A percentile compares a stretch with the other conserved stretches of the same genome.
phyloP scores from a whole-genome alignment of 2,888 invertebrate species.

The Hirtodrosophila confusa region DNA sequence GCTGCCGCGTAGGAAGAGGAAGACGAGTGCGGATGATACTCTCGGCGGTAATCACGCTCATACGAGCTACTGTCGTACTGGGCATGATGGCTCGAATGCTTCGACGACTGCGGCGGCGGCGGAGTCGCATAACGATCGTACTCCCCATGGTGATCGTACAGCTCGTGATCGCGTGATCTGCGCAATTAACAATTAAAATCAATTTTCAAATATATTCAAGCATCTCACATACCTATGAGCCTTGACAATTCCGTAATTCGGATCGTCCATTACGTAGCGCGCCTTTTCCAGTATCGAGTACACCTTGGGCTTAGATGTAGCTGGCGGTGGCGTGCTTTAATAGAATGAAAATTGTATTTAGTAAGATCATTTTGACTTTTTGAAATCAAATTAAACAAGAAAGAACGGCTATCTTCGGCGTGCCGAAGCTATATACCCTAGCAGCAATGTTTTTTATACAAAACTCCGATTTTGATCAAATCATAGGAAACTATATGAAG shows the following conservation, averaged over 20 bases:
- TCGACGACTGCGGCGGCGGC: constrained; percentile 81
- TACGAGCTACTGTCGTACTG: constrained; percentile 82
- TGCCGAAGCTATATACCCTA: no score
- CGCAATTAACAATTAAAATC: neutral
- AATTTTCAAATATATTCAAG: no score
- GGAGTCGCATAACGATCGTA: constrained; percentile 83
- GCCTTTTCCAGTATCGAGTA: constrained; percentile 93
- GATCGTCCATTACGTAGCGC: constrained; percentile 91
- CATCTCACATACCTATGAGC: constrained; percentile 75
- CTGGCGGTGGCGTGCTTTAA: constrained; percentile 81
- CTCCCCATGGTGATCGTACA: constrained; percentile 82
- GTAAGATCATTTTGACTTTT: neutral
- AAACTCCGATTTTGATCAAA: no score
- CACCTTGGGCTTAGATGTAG: constrained; percentile 90
- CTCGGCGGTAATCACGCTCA: constrained; percentile 82
- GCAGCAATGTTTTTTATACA: no score
- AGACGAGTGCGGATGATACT: constrained; percentile 83
- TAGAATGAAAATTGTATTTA: neutral
- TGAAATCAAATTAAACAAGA: no score
- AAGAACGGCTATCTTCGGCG: no score
- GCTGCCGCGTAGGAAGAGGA: constrained; percentile 80
- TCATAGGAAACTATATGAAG: no score
- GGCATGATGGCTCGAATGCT: constrained; percentile 82
- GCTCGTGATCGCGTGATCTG: constrained; percentile 82
- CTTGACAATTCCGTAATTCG: constrained; percentile 86